These are phyloP conservation scores for Epirrita christyi DNA, from an alignment of 2,888 invertebrate genomes.

Conservation along the genomic window DNA sequence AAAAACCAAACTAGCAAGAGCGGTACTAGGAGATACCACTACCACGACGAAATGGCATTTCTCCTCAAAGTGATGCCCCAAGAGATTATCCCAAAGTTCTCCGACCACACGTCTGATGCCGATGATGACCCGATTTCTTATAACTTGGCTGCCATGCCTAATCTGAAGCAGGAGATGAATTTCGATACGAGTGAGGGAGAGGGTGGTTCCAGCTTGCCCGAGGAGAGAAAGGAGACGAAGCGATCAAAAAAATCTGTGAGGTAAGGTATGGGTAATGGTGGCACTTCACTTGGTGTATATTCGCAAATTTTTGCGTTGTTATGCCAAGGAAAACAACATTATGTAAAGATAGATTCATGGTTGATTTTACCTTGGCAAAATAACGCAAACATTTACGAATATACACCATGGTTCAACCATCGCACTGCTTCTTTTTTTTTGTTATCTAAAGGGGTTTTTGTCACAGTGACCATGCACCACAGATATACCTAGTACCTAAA, in stretches of 20 bases:
- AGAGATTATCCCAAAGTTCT: slow-evolving; percentile 2
- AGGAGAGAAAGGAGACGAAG: slow-evolving; percentile 4
- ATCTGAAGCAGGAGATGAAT: slow-evolving; percentile 13
- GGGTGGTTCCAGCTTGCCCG: not conserved
- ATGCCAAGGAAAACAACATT: no score
- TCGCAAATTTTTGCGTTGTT: no score
- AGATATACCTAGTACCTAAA: no score
- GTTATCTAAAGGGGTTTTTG: no score
- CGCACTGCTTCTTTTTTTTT: no score
- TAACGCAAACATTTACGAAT: no score
- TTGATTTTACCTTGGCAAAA: no score
- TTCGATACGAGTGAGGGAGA: slow-evolving; percentile 1
- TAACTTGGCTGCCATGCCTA: not conserved
- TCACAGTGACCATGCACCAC: no score
- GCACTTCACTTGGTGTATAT: no score
- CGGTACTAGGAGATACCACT: slow-evolving; percentile 52
- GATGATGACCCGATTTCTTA: slow-evolving; percentile 20
- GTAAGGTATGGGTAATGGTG: no score
- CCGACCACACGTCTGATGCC: slow-evolving; percentile 5
- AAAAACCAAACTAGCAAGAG: slow-evolving; percentile 45
- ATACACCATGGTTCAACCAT: no score
- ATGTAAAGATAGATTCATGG: no score
- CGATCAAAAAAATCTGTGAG: slow-evolving; percentile 6
- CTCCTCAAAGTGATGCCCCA: slow-evolving; percentile 39
- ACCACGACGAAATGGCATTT: slow-evolving; percentile 67